phyloP scores from a whole-genome alignment of 1,140 invertebrate species.

The Hetaerina americana region DNA sequence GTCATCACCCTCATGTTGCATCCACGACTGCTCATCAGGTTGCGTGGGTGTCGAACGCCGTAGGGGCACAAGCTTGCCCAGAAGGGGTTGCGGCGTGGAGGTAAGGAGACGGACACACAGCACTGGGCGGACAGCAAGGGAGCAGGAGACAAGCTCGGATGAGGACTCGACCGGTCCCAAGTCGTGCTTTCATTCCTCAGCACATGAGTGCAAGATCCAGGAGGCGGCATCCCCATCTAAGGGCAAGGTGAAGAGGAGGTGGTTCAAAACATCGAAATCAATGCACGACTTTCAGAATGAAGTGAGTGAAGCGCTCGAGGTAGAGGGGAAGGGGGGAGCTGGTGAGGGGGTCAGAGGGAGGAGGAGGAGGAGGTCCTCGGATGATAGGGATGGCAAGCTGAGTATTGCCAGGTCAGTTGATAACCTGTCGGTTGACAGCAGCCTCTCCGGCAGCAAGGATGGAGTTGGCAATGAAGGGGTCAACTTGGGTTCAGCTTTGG shows the following conservation, averaged over 20 bases:
- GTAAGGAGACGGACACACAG: not conserved
- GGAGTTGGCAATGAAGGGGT: not conserved
- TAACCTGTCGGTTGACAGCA: not conserved
- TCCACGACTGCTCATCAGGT: not conserved
- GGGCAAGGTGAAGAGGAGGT: not conserved
- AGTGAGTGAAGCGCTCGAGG: not conserved
- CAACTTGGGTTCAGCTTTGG: not conserved
- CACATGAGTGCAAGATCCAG: not conserved
- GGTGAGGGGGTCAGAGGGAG: not conserved
- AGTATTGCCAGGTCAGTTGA: not conserved
- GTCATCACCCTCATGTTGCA: not conserved
- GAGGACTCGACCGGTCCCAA: not conserved
- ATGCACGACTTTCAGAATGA: not conserved
- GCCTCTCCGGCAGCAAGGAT: not conserved
- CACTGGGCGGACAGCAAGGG: not conserved
- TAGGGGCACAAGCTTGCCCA: not conserved
- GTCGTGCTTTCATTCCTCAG: not conserved
- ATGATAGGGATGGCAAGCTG: not conserved
- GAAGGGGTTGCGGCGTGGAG: not conserved
- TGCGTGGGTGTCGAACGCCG: not conserved
- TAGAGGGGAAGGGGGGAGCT: not conserved
- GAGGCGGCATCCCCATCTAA: not conserved
- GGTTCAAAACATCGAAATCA: not conserved
- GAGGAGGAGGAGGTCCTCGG: not conserved
- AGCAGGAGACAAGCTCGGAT: not conserved